Evolutionary conservation across 2,797 vertebrate genomes (phyloP), one percentile per base, ranked within the genome.

Genomic region (Percopsis omiscomaycus): DNA sequence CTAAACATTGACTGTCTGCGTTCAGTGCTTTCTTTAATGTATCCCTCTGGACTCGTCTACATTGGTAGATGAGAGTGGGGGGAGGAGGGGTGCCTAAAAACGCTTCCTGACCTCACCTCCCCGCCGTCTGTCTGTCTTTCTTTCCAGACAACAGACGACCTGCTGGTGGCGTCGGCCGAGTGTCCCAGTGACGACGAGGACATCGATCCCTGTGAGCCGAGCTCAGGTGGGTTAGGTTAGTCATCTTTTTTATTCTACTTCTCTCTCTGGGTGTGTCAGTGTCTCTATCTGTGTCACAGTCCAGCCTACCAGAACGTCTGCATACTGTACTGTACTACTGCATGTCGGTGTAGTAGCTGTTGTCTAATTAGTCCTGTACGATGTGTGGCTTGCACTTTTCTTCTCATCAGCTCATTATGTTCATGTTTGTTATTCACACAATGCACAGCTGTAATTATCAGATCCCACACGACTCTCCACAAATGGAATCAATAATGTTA

Each of bases 201-300:
- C 91, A 97, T 98, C 72, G 96, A 99, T 92, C 95, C 96, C 88
- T 99, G 98, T 96, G 98, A 99, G 96, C 96, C 96, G 79, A 99
- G 96, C 97, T 99, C 98, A 98, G 98, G 97, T 99, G 96, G 96
- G 96, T 98, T 98, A 98, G 96, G 96, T 98, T 97, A 98, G 97
- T 99, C 95, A 92, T 94, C 92, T 94, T 88, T 96, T 96, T 42
- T 89, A 95, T 96, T 94, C 93, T 95, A 92, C 92, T 95, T 94
- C 88, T 92, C 84, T 90, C 84, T 89, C 91, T 84, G 82, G 91
- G 88, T 90, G 92, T 92, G 82, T 89, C 77, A 54, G 51, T 84
- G 70, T 89, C 78, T 83, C 66, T 84, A 51, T 80, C 68, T 84
- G 64, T 86, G 74, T 84, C 78, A 57, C 28, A 55, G 64, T 75